Conservation (phyloP, 2,113 vertebrate genomes). For the Montifringilla adamsi region DNA sequence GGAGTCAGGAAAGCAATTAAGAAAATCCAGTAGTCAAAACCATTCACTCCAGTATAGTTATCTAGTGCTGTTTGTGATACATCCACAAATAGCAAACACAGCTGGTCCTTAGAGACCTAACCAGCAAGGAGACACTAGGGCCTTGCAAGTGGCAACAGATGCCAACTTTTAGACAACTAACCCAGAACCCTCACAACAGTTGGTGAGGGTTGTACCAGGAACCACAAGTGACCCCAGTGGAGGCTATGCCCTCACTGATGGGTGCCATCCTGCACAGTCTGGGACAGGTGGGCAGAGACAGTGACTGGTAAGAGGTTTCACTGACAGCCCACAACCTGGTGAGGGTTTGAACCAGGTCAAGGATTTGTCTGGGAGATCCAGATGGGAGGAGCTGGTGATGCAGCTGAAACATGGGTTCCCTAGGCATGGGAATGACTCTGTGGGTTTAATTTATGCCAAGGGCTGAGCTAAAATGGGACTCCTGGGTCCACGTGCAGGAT, state of each 20-base stretch:
- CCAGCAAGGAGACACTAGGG: not conserved
- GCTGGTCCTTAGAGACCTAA: not conserved
- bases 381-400: not conserved
- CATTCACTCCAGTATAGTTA: not conserved
- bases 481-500: not conserved
- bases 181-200: not conserved
- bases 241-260: not conserved
- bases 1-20: not conserved
- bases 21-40: not conserved
- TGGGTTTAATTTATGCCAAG: not conserved
- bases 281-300: not conserved
- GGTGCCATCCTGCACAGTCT: not conserved
- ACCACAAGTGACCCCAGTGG: not conserved
- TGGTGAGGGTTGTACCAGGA: not conserved
- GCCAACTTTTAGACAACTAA: not conserved
- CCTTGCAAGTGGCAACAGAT: not conserved
- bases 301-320: not conserved
- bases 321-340: fast-evolving
- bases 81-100: not conserved
- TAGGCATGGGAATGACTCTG: not conserved
- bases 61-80: not conserved
- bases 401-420: not conserved
- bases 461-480: not conserved
- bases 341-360: not conserved
- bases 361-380: not conserved